Evolutionary conservation across 2,113 vertebrate species (phyloP).

Genomic region (Glaucidium brasilianum): DNA sequence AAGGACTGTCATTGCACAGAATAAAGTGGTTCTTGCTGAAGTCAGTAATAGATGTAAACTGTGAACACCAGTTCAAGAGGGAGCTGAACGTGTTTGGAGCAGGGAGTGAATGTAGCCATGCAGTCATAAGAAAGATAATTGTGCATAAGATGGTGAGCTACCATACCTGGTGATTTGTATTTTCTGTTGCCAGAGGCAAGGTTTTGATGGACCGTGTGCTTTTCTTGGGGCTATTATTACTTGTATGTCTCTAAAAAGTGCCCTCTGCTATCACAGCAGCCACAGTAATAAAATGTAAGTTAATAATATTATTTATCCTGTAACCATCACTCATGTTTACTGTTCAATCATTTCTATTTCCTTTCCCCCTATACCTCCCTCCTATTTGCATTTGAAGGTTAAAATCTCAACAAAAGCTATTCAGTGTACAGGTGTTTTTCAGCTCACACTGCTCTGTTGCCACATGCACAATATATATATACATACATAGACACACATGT

Average conservation of each 20-base stretch:
- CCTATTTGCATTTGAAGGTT: conserved; percentile 11
- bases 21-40: conserved; percentile 13
- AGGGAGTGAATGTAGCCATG: neutral
- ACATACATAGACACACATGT: fast-evolving
- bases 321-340: neutral
- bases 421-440: neutral
- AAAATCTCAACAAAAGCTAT: conserved; percentile 9
- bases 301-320: conserved; percentile 47
- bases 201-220: conserved; percentile 19
- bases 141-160: conserved; percentile 31
- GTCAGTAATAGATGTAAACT: conserved; percentile 18
- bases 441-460: neutral
- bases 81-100: neutral
- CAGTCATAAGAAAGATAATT: conserved; percentile 31
- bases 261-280: neutral
- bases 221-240: conserved; percentile 42
- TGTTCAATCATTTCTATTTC: neutral
- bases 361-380: neutral
- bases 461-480: neutral
- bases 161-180: conserved; percentile 45
- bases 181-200: conserved; percentile 10
- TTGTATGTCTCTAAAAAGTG: conserved; percentile 16
- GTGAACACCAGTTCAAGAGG: neutral
- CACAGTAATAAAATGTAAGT: conserved; percentile 27
- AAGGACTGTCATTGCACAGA: neutral